Conservation (phyloP, 2,797 vertebrate species). For the Miichthys miiuy region DNA sequence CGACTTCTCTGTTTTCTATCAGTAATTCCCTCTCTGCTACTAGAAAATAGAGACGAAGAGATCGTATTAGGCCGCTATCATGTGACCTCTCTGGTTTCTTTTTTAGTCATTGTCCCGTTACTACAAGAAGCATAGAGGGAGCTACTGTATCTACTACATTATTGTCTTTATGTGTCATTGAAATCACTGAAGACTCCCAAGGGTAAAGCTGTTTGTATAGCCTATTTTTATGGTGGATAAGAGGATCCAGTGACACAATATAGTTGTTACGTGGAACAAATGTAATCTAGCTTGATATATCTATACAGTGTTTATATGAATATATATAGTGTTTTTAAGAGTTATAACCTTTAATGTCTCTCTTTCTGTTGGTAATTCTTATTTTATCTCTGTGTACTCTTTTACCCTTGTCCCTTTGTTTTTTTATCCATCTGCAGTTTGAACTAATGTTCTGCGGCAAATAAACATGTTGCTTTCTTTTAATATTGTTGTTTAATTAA, state of each 20-base stretch:
- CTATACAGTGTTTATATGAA: neutral
- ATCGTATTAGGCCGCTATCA: conserved; percentile 29
- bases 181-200: conserved; percentile 27
- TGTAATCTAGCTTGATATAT: conserved; percentile 10
- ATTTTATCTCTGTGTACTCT: neutral
- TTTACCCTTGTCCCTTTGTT: neutral
- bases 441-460: neutral
- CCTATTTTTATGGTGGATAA: neutral
- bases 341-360: neutral
- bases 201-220: neutral
- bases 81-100: conserved; percentile 33
- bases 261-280: neutral
- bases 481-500: conserved; percentile 2
- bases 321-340: neutral
- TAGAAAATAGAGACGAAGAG: conserved; percentile 27
- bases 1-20: conserved; percentile 27
- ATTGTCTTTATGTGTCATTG: conserved; percentile 21
- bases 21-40: conserved; percentile 8
- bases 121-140: conserved; percentile 26
- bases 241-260: conserved; percentile 1
- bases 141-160: conserved; percentile 7
- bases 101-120: conserved; percentile 27
- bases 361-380: neutral
- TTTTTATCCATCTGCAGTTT: neutral
- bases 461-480: neutral